A percentile compares a stretch with the other conserved stretches of the same genome.
Evolutionary conservation across 2,797 vertebrate genomes (phyloP).

Genomic region (Poeciliopsis infans): DNA sequence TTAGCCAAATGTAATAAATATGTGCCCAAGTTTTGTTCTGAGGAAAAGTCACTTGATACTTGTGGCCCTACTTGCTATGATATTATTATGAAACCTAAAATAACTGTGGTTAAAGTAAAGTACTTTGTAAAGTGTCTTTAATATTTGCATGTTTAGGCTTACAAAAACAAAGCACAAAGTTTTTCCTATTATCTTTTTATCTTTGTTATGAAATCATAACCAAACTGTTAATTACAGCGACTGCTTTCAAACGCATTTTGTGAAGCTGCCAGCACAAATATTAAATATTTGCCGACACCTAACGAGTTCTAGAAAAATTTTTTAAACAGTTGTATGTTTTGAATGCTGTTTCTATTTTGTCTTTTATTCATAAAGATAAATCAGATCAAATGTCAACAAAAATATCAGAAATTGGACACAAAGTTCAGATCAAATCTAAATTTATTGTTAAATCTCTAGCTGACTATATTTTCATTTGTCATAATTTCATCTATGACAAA

Average conservation of each 20-base stretch:
- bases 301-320: neutral
- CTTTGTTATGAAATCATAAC: neutral
- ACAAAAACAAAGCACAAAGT: neutral
- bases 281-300: neutral
- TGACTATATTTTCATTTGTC: neutral
- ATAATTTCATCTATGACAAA: neutral
- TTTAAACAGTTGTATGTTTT: neutral
- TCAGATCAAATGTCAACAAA: neutral
- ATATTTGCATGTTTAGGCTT: no score
- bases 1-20: no score
- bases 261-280: neutral
- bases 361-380: neutral
- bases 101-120: neutral
- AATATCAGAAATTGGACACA: constrained; percentile 14
- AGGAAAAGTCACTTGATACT: neutral
- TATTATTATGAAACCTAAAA: neutral
- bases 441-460: neutral
- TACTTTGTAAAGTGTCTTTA: neutral
- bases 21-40: neutral
- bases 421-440: constrained; percentile 9
- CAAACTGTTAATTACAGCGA: neutral
- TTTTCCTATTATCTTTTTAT: neutral
- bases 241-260: neutral
- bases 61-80: neutral
- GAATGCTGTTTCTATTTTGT: neutral